Evolutionary conservation across 1,140 invertebrate genomes (phyloP), one percentile per base, ranked within the genome.

Genomic region (Drosophila orosa): DNA sequence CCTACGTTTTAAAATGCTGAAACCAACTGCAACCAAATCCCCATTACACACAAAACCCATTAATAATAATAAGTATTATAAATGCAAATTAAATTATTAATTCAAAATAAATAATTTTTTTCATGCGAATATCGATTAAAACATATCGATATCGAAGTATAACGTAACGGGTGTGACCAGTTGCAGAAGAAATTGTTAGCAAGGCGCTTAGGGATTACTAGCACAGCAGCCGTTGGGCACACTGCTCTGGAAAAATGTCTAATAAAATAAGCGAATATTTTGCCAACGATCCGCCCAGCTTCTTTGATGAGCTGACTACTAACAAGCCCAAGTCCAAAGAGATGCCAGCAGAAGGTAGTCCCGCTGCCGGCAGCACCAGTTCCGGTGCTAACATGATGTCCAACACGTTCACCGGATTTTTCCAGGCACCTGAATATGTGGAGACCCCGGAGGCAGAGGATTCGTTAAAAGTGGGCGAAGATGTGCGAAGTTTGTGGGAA

Each of bases 201-300:
- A 3, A 48, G 3, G 12, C 27, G 12, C 22, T 52, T 29, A 5
- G 3, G 7, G 6, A 3, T 15, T 33, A 33, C 17, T 1, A 0
- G 2, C 29, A 1, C 17, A 15, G 4, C 9, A 22, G 12, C 7
- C 17, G 6, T 2, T 22, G 58, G 58, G 12, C 58, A 50, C 44
- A 60, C 29, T 50, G 19, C n/a, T 31, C 42, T 67, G 31, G 60
- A 17, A 57, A 50, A 50, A 58, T 83, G 83, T 71, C 84, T 71
- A 82, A 79, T 54, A 82, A 84, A 63, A 67, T 83, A 44, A 92
- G 91, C 75, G 90, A 92, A 77, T 92, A 92, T 55, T 92, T 92
- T 72, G 83, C 82, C 3, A 91, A 92, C 71, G 91, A 92, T 78
- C 91, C 91, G 19, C 91, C 91, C 24, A 91, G 91, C 73, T 91